Base-by-base conservation (phyloP, 2,113 vertebrate species). In the Herpailurus yagouaroundi region DNA sequence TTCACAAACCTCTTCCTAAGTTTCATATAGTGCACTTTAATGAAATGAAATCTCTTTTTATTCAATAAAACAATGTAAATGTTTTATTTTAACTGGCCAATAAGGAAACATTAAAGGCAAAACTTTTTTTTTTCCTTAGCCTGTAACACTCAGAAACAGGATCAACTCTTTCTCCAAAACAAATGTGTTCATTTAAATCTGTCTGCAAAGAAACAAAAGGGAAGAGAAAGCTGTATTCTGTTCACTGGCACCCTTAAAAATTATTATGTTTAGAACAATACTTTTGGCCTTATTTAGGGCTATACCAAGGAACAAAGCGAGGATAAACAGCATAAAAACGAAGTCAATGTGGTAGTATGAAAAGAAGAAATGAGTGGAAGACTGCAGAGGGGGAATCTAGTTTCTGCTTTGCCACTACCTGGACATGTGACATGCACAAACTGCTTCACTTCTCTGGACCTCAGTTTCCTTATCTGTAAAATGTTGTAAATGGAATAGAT, bases 91-190 rank as follows among this genome's bases (percentile, higher is more conserved):
- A 38, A n/a, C 57, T 87, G 86, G 10, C n/a, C 9, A 85, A 74
- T 68, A 93, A 68, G 82, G 81, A 94, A 83, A 92, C 52, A 82
- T 91, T 69, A 92, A 79, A 96, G 36, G n/a, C n/a, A 82, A 94
- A 92, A 48, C 25, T 63, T 87, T 87, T 88, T 88, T 87, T 88
- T 64, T 55, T 50, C 16, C 84, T 80, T 63, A 91, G 55, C 15
- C 60, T 82, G 1, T 77, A 94, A 66, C 36, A 64, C 29, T 92
- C 45, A 55, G 71, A 45, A 73, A 73, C 11, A 41, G 18, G 33
- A 66, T 85, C 71, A 92, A 89, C 38, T 89, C 76, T 94, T 94
- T 92, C n/a, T 81, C 71, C 69, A 89, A 73, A 64, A 63, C 41
- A 83, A 88, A 31, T 91, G 19, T 71, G n/a, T n/a, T 96, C n/a